Evolutionary conservation across 2,888 invertebrate species (phyloP).

Genomic region (Branchellion lobata): DNA sequence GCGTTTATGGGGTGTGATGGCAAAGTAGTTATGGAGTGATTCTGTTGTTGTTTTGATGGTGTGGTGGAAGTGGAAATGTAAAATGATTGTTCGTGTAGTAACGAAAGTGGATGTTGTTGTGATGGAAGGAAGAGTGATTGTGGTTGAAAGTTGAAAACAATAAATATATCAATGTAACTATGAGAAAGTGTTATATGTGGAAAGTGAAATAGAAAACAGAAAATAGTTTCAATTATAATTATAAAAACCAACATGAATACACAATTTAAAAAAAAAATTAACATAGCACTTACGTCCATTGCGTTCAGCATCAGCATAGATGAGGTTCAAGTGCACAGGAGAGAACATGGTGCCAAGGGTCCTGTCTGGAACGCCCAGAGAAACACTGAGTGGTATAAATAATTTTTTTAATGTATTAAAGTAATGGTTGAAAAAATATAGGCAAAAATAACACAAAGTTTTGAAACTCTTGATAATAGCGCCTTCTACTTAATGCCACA

Average conservation of each 20-base stretch:
- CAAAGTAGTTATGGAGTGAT: neutral
- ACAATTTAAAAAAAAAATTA: neutral
- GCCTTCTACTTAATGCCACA: no score
- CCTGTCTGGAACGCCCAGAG: slow-evolving; percentile 88
- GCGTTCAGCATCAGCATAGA: slow-evolving; percentile 85
- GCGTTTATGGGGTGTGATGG: neutral
- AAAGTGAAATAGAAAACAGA: no score
- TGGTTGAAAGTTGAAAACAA: no score
- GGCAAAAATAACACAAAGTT: slow-evolving; percentile 45
- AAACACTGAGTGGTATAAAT: slow-evolving; percentile 73
- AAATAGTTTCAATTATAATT: no score
- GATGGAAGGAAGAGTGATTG: no score
- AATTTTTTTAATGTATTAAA: no score
- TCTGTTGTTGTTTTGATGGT: neutral
- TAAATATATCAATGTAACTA: no score
- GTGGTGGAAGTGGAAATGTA: neutral
- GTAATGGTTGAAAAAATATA: no score
- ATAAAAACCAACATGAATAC: neutral
- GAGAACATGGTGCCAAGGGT: slow-evolving; percentile 83
- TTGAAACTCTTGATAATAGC: neutral
- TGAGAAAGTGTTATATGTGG: no score
- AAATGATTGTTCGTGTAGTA: neutral
- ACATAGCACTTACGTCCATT: slow-evolving; percentile 65
- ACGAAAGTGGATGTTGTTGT: no score
- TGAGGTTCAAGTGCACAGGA: slow-evolving; percentile 83